Conservation (phyloP, 2,888 invertebrate genomes). For the Torymus aiolomorphi region DNA sequence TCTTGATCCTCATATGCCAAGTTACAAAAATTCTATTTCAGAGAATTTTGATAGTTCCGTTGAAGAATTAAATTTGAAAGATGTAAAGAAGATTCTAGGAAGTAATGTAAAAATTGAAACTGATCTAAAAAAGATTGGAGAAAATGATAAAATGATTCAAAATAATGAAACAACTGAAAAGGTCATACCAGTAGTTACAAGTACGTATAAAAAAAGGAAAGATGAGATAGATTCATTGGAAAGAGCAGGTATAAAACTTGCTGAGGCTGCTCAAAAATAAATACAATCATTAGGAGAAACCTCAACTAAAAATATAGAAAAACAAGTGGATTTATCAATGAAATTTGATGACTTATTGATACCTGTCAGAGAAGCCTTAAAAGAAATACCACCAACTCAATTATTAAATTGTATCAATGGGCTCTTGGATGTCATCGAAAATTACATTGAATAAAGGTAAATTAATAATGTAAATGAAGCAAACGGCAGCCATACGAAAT, state of each 20-base stretch:
- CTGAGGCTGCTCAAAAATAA: background rate
- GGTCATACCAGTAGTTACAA: background rate
- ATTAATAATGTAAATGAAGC: background rate
- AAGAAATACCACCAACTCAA: background rate
- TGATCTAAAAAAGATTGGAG: no score
- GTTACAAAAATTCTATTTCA: no score
- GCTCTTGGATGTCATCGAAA: background rate
- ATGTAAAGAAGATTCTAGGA: no score
- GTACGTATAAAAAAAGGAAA: background rate
- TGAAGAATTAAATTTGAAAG: no score
- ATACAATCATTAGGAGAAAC: background rate
- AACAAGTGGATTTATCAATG: no score
- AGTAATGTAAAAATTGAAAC: no score
- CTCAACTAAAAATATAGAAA: background rate
- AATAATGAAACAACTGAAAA: background rate
- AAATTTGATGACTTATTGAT: constrained; percentile 5
- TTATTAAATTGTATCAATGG: background rate
- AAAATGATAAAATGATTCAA: no score
- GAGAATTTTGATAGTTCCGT: no score
- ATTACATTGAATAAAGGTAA: background rate
- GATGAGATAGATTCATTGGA: background rate
- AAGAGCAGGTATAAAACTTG: background rate
- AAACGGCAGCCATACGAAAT: no score
- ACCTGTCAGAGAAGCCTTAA: background rate
- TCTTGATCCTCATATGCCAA: no score